Evolutionary conservation across 2,888 invertebrate genomes (phyloP).

Genomic region (Himalopsyche kuldschensis): DNA sequence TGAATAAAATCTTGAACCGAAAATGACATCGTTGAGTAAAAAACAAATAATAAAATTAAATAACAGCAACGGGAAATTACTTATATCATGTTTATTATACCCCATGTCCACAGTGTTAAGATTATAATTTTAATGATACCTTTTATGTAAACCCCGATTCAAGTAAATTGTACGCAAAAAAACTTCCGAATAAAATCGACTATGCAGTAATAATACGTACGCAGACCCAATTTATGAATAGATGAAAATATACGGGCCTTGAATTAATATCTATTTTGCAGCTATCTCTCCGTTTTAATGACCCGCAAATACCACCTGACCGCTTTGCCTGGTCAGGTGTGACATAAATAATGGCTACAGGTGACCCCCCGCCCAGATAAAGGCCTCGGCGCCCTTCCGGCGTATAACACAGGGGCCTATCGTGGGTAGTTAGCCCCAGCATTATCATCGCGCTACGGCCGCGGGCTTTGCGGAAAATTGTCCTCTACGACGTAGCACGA

Average conservation of each 20-base stretch:
- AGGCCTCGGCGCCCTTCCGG: constrained; percentile 27
- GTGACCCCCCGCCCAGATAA: constrained; percentile 36
- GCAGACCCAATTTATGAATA: not conserved
- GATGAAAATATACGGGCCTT: not conserved
- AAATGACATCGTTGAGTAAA: no score
- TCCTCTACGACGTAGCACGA: not conserved
- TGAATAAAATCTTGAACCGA: no score
- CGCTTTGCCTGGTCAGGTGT: constrained; percentile 36
- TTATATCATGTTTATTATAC: no score
- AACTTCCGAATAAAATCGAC: not conserved
- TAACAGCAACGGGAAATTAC: no score
- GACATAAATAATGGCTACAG: constrained; percentile 39
- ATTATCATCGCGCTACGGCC: constrained; percentile 6
- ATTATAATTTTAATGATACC: not conserved
- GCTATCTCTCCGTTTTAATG: constrained; percentile 25
- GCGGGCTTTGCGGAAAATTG: constrained; percentile 3
- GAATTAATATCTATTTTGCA: constrained; percentile 2
- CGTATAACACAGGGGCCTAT: not conserved
- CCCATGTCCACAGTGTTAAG: no score
- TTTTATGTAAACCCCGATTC: not conserved
- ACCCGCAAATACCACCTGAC: constrained; percentile 36
- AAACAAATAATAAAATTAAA: no score
- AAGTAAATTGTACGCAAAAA: not conserved
- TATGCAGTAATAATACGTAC: not conserved
- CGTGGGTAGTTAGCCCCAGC: not conserved